These are phyloP conservation scores for Spialia ferax DNA, from an alignment of 2,888 invertebrate genomes.

Conservation along the genomic window DNA sequence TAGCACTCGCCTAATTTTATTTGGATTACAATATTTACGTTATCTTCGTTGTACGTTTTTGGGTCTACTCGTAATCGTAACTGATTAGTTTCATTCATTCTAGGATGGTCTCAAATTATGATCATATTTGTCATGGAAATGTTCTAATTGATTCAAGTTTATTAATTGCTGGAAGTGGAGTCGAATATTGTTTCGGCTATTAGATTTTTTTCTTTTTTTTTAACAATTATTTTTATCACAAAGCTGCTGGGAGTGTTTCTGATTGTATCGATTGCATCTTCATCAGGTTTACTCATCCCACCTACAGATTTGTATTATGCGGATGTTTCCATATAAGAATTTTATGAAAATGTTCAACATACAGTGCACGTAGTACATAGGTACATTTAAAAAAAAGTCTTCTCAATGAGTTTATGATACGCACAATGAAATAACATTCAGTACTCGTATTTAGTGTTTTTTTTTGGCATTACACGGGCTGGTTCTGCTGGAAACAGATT, in stretches of 20 bases:
- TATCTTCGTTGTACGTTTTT: background rate
- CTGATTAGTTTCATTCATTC: background rate
- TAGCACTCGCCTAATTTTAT: conserved; percentile 13
- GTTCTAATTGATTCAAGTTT: no score
- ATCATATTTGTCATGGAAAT: no score
- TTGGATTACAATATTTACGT: conserved; percentile 18
- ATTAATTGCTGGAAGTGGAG: no score
- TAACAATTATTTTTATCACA: no score
- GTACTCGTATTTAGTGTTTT: conserved; percentile 12
- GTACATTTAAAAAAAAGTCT: background rate
- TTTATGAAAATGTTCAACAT: background rate
- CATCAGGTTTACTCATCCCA: background rate
- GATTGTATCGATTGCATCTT: conserved; percentile 21
- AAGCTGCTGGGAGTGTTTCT: background rate
- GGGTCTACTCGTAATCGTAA: background rate
- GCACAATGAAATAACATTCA: background rate
- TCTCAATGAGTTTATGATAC: background rate
- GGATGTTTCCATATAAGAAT: conserved; percentile 4
- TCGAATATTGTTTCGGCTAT: no score
- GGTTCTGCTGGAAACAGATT: no score
- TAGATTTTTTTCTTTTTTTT: no score
- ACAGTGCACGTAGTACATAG: background rate
- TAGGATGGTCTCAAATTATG: no score
- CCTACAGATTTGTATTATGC: background rate
- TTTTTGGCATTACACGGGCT: background rate